Base-by-base conservation (phyloP, 2,888 invertebrate species). In the Liopterus haemorrhoidalis region DNA sequence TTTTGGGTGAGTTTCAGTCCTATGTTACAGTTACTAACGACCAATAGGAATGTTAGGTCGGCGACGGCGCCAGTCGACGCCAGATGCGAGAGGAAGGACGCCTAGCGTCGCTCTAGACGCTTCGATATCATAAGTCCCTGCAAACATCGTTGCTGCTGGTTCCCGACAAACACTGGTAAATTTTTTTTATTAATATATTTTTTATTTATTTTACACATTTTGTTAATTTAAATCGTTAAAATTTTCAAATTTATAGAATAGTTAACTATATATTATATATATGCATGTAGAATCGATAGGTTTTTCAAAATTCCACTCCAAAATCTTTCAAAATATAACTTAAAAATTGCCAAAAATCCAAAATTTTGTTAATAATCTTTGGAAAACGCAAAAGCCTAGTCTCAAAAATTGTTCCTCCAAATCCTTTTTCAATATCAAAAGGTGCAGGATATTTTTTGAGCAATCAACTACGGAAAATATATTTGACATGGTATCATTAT, bases 81-180 rank as follows among this genome's bases (percentile, higher is more conserved):
- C 15, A 6, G 41, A 20, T 16, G n/a, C 33, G 28, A 19, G 22
- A 25, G 24, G 33, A 20, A 39, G 54, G 52, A 57, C 54, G 54
- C 22, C 40, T 40, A 46, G 52, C 46, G 38, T 53, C 55, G 54
- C 54, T 55, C 52, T 38, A 43, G 31, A 14, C 39, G 51, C 46
- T 42, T 49, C 53, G 57, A 58, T n/a, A n/a, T n/a, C n/a, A n/a
- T 59, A 58, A 58, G 59, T 50, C 52, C 54, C 52, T 45, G 52
- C 43, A 45, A 28, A 49, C 46, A 41, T 39, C 24, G 53, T 53
- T 54, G 47, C 56, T 57, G 57, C 57, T 33, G 32, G 42, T 36
- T 25, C 21, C 22, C 25, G 5, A 8, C 6, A 27, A 16, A 27
- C 9, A 16, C 38, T 16, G 38, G 38, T 38, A 38, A 38, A 25